Base-by-base conservation (phyloP, 1,140 invertebrate genomes). In the Hetaerina americana region DNA sequence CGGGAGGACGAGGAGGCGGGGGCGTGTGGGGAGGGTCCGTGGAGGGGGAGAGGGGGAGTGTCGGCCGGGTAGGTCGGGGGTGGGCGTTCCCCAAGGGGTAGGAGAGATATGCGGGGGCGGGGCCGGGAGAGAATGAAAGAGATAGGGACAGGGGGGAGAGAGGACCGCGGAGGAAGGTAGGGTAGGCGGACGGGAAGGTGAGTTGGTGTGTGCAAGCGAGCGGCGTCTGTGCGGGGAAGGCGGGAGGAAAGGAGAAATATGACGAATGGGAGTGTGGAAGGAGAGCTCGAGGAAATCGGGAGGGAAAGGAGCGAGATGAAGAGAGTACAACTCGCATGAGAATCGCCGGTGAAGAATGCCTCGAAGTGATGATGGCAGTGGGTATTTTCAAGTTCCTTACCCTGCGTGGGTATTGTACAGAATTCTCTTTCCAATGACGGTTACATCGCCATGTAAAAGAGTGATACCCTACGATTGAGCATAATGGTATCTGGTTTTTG, bases 1-100 rank as follows among this genome's bases (percentile, higher is more conserved):
- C 76, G 71, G 76, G 78, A 76, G 78, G 77, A 77, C 77, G 77
- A 77, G 77, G 77, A 78, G 71, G 72, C 73, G 76, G 71, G 74
- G 73, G 76, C 76, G 76, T 75, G 77, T 77, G 77, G 77, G 77
- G 70, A 74, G 73, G 72, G 74, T 72, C 24, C 18, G 68, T n/a
- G 69, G 31, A 24, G 27, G 27, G 22, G 69, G 26, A 29, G 69
- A 70, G 22, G 69, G 31, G 31, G 31, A 70, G 69, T 24, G 69
- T 24, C 29, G 69, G 26, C 69, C 22, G 69, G 27, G 28, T 27
- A 24, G 27, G 31, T 29, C 22, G 26, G 28, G 69, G 69, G 31
- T 28, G 26, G 69, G 69, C 69, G 22, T 28, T n/a, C 69, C 27
- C 27, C 26, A 40, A 29, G 69, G 69, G 31, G 31, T 27, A 24